phyloP scores from a whole-genome alignment of 2,888 invertebrate genomes.

The Leptopilina myrica region DNA sequence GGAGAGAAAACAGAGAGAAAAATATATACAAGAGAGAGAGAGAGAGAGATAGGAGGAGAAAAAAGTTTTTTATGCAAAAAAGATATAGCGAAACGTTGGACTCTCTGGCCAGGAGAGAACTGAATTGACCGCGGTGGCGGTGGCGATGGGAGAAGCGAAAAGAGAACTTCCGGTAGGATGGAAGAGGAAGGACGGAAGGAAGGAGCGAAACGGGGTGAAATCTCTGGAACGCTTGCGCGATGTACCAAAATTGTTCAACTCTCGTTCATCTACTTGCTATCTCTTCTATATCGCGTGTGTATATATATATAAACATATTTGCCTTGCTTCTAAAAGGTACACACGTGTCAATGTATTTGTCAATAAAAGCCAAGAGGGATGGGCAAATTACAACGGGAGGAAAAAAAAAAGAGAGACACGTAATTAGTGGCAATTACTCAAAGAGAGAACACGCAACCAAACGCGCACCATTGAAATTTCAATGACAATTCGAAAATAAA shows the following conservation, averaged over 20 bases:
- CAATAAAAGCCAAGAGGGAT: conserved; percentile 7
- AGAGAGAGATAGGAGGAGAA: not conserved
- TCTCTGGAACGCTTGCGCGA: conserved; percentile 36
- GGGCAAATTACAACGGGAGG: conserved; percentile 40
- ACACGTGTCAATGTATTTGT: conserved; percentile 47
- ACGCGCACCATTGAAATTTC: conserved; percentile 20
- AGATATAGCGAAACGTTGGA: conserved; percentile 1
- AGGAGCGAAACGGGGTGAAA: conserved; percentile 51
- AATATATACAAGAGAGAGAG: too few species aligned
- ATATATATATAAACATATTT: too few species aligned
- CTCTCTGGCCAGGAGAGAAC: conserved; percentile 30
- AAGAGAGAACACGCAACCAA: not conserved
- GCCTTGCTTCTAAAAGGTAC: conserved; percentile 39
- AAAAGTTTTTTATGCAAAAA: too few species aligned
- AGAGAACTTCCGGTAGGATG: conserved; percentile 58
- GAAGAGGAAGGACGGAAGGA: conserved; percentile 57
- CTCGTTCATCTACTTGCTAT: conserved; percentile 49
- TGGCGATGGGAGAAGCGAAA: conserved; percentile 61
- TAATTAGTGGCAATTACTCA: conserved; percentile 34
- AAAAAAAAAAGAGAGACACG: not conserved
- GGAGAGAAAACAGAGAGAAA: too few species aligned
- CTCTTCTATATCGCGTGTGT: too few species aligned
- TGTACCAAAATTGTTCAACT: conserved; percentile 34
- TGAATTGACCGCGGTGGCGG: conserved; percentile 56
- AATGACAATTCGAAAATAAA: conserved; percentile 24